These are phyloP conservation scores for Cryptoblepharus egeriae DNA, from an alignment of 2,797 vertebrate species.

Conservation along the genomic window DNA sequence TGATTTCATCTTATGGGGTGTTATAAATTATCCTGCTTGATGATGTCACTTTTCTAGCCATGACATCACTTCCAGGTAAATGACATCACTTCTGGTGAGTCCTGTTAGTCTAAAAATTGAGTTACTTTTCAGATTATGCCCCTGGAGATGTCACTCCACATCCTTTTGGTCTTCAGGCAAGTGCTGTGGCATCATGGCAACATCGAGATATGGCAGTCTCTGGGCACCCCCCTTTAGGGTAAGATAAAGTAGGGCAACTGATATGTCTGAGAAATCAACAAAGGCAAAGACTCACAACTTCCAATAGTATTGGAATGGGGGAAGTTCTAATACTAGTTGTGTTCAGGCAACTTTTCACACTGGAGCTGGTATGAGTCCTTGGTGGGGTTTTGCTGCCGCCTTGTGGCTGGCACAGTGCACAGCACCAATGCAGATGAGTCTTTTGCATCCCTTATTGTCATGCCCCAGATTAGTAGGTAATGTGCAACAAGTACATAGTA, in stretches of 20 bases:
- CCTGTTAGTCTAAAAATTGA: too few relatives aligned
- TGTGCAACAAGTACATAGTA: too few relatives aligned
- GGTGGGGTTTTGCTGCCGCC: not conserved
- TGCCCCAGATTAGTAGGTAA: too few relatives aligned
- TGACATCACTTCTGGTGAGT: too few relatives aligned
- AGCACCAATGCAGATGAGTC: not conserved
- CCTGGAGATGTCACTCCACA: constrained; percentile 69
- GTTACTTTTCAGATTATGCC: constrained; percentile 65
- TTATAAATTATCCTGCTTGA: too few relatives aligned
- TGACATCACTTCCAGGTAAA: too few relatives aligned
- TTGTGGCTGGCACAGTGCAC: not conserved
- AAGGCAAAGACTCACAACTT: too few relatives aligned
- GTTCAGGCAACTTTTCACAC: not conserved
- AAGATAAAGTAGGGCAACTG: constrained; percentile 51
- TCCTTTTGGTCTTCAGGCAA: constrained; percentile 81
- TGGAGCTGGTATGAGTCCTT: not conserved
- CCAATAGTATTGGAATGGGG: not conserved
- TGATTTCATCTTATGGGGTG: too few relatives aligned
- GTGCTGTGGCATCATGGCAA: constrained; percentile 82
- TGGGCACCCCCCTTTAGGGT: constrained; percentile 76
- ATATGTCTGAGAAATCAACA: too few relatives aligned
- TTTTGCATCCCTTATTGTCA: too few relatives aligned
- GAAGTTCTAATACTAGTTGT: too few relatives aligned
- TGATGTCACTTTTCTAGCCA: too few relatives aligned
- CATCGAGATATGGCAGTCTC: constrained; percentile 71